A percentile compares a stretch with the other conserved stretches of the same genome.
phyloP scores from a whole-genome alignment of 1,140 invertebrate species.

The Pseudomyrmex sp. region DNA sequence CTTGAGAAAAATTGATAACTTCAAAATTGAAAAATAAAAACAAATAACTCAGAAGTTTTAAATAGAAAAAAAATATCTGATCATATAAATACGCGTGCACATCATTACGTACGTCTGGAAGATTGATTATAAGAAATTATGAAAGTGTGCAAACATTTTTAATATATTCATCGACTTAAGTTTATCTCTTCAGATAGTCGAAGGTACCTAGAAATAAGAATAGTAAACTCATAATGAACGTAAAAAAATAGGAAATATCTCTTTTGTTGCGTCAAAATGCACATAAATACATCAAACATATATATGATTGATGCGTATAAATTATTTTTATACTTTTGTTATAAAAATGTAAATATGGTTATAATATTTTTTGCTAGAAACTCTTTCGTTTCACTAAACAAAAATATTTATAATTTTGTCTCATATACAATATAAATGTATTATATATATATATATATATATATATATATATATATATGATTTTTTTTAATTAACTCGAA shows the following conservation, averaged over 20 bases:
- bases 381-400: not conserved
- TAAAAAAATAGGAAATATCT: not conserved
- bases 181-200: conserved; percentile 7
- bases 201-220: not conserved
- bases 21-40: too few relatives aligned
- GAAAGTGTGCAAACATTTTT: conserved; percentile 13
- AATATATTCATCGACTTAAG: not conserved
- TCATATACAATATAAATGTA: not conserved
- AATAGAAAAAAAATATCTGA: conserved; percentile 22
- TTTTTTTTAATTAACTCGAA: not conserved
- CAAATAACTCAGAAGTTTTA: not conserved
- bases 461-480: not conserved
- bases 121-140: not conserved
- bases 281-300: not conserved
- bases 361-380: not conserved
- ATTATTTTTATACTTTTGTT: not conserved
- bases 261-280: not conserved
- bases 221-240: not conserved
- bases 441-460: not conserved
- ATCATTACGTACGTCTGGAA: not conserved
- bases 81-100: not conserved
- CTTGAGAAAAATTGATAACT: too few relatives aligned
- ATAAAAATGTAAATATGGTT: not conserved
- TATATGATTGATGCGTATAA: not conserved
- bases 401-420: not conserved